Base-by-base conservation (phyloP, 2,888 invertebrate genomes). In the Pharmacophagus antenor region DNA sequence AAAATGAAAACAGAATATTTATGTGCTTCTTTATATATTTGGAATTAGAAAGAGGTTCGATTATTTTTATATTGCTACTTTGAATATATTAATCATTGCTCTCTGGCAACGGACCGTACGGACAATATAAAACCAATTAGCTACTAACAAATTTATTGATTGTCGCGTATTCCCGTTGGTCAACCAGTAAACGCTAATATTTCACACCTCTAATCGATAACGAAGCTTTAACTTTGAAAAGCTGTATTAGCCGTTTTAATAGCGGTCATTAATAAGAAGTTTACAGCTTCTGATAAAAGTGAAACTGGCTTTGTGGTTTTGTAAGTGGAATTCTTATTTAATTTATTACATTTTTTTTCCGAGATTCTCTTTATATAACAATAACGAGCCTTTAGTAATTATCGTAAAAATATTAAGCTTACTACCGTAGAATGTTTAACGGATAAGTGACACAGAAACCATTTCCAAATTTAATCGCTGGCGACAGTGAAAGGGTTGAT, bases 281-380 rank as follows among this genome's bases (percentile, higher is more conserved):
- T 59, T 42, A 44, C 42, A 48, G 42, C 54, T 54, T n/a, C 59
- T 49, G 59, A 48, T 44, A 49, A 58, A 58, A 53, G 42, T 48
- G 54, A 54, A 59, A 59, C 53, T 48, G n/a, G 42, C 44, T 44
- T 27, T 54, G 25, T 48, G n/a, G 42, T 31, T 44, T 27, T 54
- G 25, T 41, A 48, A 49, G 22, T 54, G 54, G 58, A 49, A 54
- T 15, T 54, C 49, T 49, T 49, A 42, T 49, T 21, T 23, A 46
- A 52, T 46, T n/a, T 15, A 15, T 46, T 31, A 52, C 47, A n/a
- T 44, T 1, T 48, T 41, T 22, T 20, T 54, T 15, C 15, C 2
- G 2, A 18, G 18, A 18, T 3, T 42, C 25, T 37, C 20, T 23
- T 48, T 8, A 44, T 15, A 27, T 55, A 50, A 50, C 8, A 42